Base-by-base conservation (phyloP, 2,888 invertebrate species). In the Eilema depressum region DNA sequence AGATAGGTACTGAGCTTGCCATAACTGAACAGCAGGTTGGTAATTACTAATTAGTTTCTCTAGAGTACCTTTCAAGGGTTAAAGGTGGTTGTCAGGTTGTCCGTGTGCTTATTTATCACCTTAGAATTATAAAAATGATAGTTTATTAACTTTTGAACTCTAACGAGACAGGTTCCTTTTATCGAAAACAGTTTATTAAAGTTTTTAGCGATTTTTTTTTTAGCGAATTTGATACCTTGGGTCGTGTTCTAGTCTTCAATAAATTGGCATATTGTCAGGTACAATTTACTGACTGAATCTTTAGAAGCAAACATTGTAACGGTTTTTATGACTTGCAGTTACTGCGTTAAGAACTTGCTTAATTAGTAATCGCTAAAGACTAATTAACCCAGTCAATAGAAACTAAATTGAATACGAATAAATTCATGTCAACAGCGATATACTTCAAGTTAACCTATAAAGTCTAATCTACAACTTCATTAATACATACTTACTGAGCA, bases 401-500 rank as follows among this genome's bases (percentile, higher is more conserved):
- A 53, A 53, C n/a, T 53, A n/a, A 20, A 20, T 53, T 8, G 10
- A 53, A 20, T 20, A 20, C 20, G 20, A 47, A 47, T 20, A 47
- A 20, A 17, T 7, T 20, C 10, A 5, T 53, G 28, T 20, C 3
- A n/a, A 28, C 20, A 26, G 3, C 41, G 17, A 41, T 41, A 37
- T 37, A 1, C 37, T 12, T 37, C 12, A 37, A 37, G 3, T 37
- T 14, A 56, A 57, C 25, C 57, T 14, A 25, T 47, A 20, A 57
- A 57, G 1, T 11, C 3, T 57, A 25, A 57, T 57, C 4, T 57
- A 57, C 12, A 59, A 59, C 25, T 59, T 25, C 25, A 59, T 59
- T 25, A 59, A 59, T 25, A 59, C 26, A 26, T 59, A 59, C 53
- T 66, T 25, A 65, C 63, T 33, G 28, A 67, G 2, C 8, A 7